Evolutionary conservation across 2,888 invertebrate genomes (phyloP).

Genomic region (Tridacna gigas): DNA sequence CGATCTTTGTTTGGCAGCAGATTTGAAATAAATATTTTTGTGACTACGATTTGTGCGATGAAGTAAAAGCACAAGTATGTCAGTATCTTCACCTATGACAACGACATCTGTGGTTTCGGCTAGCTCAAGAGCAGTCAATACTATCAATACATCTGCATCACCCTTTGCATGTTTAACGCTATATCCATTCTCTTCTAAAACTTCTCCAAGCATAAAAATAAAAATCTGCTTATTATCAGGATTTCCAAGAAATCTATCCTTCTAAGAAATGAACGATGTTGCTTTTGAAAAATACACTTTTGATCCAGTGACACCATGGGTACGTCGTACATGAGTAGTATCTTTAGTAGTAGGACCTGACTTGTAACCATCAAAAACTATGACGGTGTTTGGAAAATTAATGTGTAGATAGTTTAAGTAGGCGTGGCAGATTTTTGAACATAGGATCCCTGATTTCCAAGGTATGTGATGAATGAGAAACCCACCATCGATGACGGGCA

Average conservation of each 20-base stretch:
- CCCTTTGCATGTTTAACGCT: neutral
- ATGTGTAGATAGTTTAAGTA: neutral
- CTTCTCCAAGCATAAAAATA: neutral
- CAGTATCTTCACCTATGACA: constrained; percentile 13
- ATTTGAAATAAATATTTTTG: constrained; percentile 39
- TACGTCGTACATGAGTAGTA: neutral
- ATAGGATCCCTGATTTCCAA: neutral
- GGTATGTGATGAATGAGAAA: constrained; percentile 5
- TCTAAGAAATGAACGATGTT: constrained; percentile 2
- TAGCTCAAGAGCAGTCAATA: constrained; percentile 8
- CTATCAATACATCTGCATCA: constrained; percentile 27
- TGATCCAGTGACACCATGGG: neutral
- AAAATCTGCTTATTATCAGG: constrained; percentile 19
- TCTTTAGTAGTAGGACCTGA: constrained; percentile 12
- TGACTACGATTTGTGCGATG: constrained; percentile 17
- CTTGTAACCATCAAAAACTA: constrained; percentile 26
- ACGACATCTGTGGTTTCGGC: neutral
- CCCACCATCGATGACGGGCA: constrained; percentile 18
- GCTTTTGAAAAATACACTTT: neutral
- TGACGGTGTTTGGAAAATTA: no score
- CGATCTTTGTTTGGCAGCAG: constrained; percentile 41
- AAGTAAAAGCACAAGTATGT: neutral
- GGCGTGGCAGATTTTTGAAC: neutral
- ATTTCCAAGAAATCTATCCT: constrained; percentile 11
- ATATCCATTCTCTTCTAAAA: neutral